A percentile compares a stretch with the other conserved stretches of the same genome.
Conservation (phyloP, 2,113 vertebrate species). For the Psammodynastes pulverulentus region DNA sequence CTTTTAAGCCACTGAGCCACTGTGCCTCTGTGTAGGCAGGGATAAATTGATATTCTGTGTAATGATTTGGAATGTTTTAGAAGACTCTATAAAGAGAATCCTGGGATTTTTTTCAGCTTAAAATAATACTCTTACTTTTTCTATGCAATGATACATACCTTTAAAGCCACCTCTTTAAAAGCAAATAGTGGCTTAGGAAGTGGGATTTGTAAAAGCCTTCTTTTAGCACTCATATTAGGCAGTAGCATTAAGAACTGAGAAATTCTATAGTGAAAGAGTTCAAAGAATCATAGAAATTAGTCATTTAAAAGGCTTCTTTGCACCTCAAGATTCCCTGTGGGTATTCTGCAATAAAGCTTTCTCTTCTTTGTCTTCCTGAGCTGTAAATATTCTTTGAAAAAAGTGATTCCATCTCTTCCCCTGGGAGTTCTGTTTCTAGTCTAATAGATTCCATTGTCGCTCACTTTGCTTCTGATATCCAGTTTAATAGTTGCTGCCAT, state of each 20-base stretch:
- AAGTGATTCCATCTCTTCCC: slow-evolving; percentile 4
- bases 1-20: no score
- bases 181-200: slow-evolving; percentile 4
- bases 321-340: not conserved
- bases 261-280: slow-evolving; percentile 18
- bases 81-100: not conserved
- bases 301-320: slow-evolving; percentile 18
- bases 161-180: not conserved
- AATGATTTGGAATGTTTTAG: not conserved
- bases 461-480: slow-evolving; percentile 10
- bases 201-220: slow-evolving; percentile 17
- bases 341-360: slow-evolving; percentile 36
- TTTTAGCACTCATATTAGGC: not conserved
- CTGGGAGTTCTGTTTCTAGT: slow-evolving; percentile 8
- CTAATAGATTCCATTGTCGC: not conserved
- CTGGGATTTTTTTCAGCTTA: not conserved
- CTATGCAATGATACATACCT: not conserved
- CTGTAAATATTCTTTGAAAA: slow-evolving; percentile 21
- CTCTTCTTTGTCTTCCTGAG: not conserved
- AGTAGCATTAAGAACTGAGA: not conserved
- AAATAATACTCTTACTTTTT: not conserved
- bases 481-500: slow-evolving; percentile 1
- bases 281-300: slow-evolving; percentile 25
- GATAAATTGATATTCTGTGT: not conserved
- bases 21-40: not conserved